phyloP scores from a whole-genome alignment of 2,888 invertebrate species.

The Acanthopleura granulata region DNA sequence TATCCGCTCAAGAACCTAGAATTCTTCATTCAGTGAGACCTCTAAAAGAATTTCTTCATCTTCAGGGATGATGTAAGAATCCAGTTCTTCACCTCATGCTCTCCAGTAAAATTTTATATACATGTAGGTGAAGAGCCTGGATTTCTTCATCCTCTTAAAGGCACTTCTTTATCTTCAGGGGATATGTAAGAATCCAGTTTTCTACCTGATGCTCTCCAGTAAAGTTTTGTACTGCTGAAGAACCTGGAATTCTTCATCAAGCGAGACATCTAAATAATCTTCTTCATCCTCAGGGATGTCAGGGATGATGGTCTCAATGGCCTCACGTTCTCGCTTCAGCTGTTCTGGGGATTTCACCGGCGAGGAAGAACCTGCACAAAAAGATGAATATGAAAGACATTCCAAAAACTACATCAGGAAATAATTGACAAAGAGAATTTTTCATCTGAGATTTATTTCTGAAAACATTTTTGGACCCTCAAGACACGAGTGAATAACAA shows the following conservation, averaged over 20 bases:
- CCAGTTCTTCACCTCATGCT: conserved; percentile 25
- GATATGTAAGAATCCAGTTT: no score
- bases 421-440: no score
- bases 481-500: no score
- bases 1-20: conserved; percentile 71
- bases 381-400: neutral
- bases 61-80: conserved; percentile 67
- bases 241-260: conserved; percentile 79
- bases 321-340: conserved; percentile 43
- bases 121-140: conserved; percentile 72
- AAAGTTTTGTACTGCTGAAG: conserved; percentile 53
- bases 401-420: no score
- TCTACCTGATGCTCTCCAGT: conserved; percentile 33
- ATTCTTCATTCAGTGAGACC: conserved; percentile 79
- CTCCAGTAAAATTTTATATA: conserved; percentile 47
- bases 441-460: no score
- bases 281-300: conserved; percentile 76
- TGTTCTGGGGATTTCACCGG: conserved; percentile 29
- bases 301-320: conserved; percentile 51
- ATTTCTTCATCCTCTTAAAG: conserved; percentile 79
- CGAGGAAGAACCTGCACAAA: neutral
- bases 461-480: no score
- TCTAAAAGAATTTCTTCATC: conserved; percentile 83
- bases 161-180: conserved; percentile 80
- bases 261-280: conserved; percentile 81